phyloP scores from a whole-genome alignment of 2,888 invertebrate species.

The Steromphala cineraria region DNA sequence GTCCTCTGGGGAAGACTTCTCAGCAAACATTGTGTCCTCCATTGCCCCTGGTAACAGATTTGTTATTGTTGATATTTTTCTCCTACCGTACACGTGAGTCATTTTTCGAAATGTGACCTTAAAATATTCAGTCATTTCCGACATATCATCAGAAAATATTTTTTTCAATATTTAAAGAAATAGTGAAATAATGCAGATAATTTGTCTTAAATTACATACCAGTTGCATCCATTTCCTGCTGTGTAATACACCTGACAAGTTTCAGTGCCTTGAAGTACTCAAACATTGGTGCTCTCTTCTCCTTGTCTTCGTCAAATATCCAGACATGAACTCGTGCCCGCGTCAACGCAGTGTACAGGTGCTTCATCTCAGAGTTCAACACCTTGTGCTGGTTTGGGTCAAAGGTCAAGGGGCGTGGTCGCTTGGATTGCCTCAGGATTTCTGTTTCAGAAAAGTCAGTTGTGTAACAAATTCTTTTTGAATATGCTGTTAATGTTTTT shows the following conservation, averaged over 20 bases:
- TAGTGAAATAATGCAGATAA: no score
- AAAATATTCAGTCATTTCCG: no score
- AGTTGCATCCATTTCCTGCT: constrained; percentile 20
- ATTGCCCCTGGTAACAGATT: not conserved
- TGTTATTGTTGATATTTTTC: no score
- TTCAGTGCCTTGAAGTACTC: constrained; percentile 65
- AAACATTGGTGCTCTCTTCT: constrained; percentile 67
- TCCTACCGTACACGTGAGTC: no score
- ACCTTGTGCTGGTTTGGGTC: constrained; percentile 67
- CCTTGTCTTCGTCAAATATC: constrained; percentile 67
- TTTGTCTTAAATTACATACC: not conserved
- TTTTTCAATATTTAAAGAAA: no score
- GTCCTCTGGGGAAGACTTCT: constrained; percentile 57
- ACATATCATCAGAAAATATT: no score
- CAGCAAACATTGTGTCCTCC: constrained; percentile 56
- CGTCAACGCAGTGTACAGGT: constrained; percentile 69
- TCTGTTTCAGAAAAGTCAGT: constrained; percentile 40
- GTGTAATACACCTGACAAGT: constrained; percentile 45
- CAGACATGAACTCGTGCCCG: constrained; percentile 70
- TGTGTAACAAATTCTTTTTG: no score
- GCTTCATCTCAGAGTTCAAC: constrained; percentile 68
- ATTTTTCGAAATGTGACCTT: no score
- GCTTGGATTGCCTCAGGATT: constrained; percentile 41
- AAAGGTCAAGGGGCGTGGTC: constrained; percentile 64
- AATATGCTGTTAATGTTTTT: no score